Conservation (phyloP, 2,888 invertebrate species). For the Eucera pruinosa region DNA sequence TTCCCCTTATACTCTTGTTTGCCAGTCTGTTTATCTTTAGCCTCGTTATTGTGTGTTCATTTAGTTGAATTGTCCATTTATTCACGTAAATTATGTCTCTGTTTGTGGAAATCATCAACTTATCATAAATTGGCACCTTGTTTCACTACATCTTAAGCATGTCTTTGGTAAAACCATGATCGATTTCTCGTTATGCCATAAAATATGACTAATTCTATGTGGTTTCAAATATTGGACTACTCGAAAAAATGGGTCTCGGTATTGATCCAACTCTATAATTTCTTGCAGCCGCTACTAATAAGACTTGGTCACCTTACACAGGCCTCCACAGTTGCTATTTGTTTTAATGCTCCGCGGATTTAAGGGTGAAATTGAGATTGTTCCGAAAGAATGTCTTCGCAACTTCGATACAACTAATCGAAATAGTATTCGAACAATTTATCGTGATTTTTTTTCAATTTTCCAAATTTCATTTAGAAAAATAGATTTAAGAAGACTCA, state of each 20-base stretch:
- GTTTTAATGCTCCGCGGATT: background rate
- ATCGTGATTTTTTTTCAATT: too few species aligned
- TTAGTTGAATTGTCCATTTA: background rate
- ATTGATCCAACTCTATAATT: conserved; percentile 58
- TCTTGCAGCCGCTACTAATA: conserved; percentile 29
- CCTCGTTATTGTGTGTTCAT: background rate
- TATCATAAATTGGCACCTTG: background rate
- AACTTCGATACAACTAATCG: background rate
- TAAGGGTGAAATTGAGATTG: background rate
- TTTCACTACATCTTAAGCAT: background rate
- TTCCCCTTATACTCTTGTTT: background rate
- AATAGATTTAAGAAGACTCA: background rate
- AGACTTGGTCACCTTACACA: conserved; percentile 6
- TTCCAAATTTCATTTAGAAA: too few species aligned
- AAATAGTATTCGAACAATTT: background rate
- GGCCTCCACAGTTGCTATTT: background rate
- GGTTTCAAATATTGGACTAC: conserved; percentile 47
- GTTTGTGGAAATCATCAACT: background rate
- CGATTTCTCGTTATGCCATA: conserved; percentile 32
- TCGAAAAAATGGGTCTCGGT: conserved; percentile 26
- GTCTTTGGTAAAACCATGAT: background rate
- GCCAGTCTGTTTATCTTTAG: conserved; percentile 4
- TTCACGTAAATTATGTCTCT: background rate
- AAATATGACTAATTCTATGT: conserved; percentile 24
- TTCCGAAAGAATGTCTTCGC: background rate